Evolutionary conservation across 2,797 vertebrate species (phyloP).

Genomic region (Danionella dracula): DNA sequence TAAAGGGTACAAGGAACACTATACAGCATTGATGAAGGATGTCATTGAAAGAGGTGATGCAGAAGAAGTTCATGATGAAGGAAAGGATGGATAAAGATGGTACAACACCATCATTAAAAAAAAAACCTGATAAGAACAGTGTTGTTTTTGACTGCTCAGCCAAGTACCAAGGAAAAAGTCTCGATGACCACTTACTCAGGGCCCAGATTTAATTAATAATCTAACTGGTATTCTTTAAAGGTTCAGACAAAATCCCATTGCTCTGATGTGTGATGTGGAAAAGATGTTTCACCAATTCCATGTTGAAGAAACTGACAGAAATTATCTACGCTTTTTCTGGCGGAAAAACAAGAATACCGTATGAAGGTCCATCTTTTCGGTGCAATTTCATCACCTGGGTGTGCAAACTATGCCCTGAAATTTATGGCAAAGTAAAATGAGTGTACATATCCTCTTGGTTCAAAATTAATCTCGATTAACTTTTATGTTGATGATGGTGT

Average conservation of each 20-base stretch:
- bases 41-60: background rate
- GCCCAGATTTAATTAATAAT: background rate
- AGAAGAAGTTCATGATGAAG: background rate
- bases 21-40: background rate
- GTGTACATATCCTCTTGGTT: background rate
- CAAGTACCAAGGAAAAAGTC: background rate
- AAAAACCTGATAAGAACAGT: background rate
- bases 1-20: background rate
- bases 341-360: slow-evolving; percentile 4
- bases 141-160: background rate
- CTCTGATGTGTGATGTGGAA: background rate
- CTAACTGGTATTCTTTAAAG: background rate
- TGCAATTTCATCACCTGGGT: slow-evolving; percentile 18
- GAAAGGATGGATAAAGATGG: background rate
- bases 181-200: background rate
- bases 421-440: background rate
- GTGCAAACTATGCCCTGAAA: slow-evolving; percentile 23
- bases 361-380: slow-evolving; percentile 16
- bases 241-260: background rate
- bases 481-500: slow-evolving; percentile 22
- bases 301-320: background rate
- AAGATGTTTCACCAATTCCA: background rate
- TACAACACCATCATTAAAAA: background rate
- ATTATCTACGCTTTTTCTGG: slow-evolving; percentile 1
- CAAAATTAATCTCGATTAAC: background rate